Evolutionary conservation across 2,797 vertebrate genomes (phyloP), one percentile per base, ranked within the genome.

Genomic region (Chelon labrosus): DNA sequence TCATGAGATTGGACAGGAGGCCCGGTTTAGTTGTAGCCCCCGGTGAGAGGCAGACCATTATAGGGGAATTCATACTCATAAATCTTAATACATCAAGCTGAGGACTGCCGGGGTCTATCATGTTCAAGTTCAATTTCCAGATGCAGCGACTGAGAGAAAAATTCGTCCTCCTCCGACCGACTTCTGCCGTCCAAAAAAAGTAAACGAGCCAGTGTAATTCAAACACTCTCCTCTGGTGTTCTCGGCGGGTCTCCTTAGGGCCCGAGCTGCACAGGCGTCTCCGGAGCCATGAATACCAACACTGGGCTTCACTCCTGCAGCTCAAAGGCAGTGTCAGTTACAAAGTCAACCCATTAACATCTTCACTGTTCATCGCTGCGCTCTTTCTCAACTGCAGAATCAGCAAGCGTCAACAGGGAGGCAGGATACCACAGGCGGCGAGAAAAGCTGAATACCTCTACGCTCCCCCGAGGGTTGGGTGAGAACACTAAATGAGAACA

Each of bases 261-360:
- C 71, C 62, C 46, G 69, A 73, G 64, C 64, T 52, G 74, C 73
- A 55, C 58, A 9, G 67, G 68, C 66, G 78, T 38, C 76, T 75
- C 81, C 51, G 75, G 85, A 85, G 77, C 86, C 86, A 87, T 73
- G 78, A 88, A 91, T 77, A 81, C 82, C 70, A 79, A 74, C 83
- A 39, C 54, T 52, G 74, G 75, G 61, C 74, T 75, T 75, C 16
- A 5, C 69, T 84, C 74, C 67, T 55, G 77, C 79, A 49, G 77
- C 87, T 85, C 85, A 81, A 77, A 82, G 84, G 65, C 78, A 77
- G 91, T 75, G 77, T 91, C 86, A 61, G 85, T 93, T 92, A 93
- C 92, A 91, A 91, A 92, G 85, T 92, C 92, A 92, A 92, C 87
- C 85, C 86, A 92, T 93, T 93, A 91, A 90, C 83, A 89, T 90